Base-by-base conservation (phyloP, 2,888 invertebrate species). In the Xiphydria camelus region DNA sequence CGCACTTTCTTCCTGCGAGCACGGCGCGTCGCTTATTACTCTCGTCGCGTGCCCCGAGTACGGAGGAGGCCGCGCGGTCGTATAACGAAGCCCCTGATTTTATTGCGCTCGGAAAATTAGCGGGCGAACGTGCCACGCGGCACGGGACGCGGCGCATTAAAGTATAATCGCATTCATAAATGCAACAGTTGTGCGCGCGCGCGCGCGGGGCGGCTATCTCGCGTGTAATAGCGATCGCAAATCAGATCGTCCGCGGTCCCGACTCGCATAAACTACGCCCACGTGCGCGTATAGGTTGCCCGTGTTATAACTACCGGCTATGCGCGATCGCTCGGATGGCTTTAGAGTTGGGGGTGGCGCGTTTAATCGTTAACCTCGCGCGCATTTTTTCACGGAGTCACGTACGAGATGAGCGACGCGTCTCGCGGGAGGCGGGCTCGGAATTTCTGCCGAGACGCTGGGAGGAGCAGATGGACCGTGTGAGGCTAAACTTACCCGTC, bases 101-200 rank as follows among this genome's bases (percentile, higher is more conserved):
- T 59, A 54, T 51, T 50, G 44, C 41, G 45, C 26, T 10, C 26
- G 4, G 15, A 40, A 42, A 59, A 59, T 59, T 59, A 50, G 55
- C 48, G 44, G 33, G 47, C 41, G 26, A 10, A 10, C 26, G 25
- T 6, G 26, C 4, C 2, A 10, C 23, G 7, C 42, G 31, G 31
- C 21, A 40, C 41, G 26, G 38, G n/a, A 45, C 44, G 53, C 47
- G 47, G 44, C 58, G 53, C 63, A 63, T 65, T 59, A 62, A 61
- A 49, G 52, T 59, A n/a, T n/a, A 61, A 64, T 64, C 57, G 59
- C 57, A 61, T 61, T 66, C 60, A 64, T 62, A 62, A 65, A 63
- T 61, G 61, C 63, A 62, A 62, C 60, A 55, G 59, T 61, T 61
- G 62, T 57, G 55, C 50, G n/a, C n/a, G n/a, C n/a, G n/a, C n/a